Percentiles rank a stretch among this genome's conserved stretches.
These are phyloP conservation scores for Mergus octosetaceus DNA, from an alignment of 2,797 vertebrate species.

Conservation along the genomic window DNA sequence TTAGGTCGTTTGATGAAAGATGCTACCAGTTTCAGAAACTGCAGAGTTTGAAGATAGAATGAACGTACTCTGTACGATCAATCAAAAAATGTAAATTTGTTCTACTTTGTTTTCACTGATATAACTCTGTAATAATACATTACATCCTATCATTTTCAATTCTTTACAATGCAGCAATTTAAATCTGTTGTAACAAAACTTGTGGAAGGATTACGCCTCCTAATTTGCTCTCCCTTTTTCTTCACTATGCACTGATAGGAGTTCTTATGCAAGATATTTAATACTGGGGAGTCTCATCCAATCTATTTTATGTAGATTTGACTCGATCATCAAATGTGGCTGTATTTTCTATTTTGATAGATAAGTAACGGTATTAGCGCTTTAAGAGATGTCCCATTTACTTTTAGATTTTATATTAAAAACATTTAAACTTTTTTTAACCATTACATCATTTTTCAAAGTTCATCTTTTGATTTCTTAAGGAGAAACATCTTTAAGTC, in stretches of 20 bases:
- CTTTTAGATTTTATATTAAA: background rate
- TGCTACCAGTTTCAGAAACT: background rate
- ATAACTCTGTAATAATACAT: background rate
- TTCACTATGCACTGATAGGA: background rate
- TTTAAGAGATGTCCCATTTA: background rate
- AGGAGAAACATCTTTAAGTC: background rate
- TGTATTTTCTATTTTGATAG: background rate
- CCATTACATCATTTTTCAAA: fast-evolving
- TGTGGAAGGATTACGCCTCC: background rate
- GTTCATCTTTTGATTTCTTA: background rate
- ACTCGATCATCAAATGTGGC: background rate
- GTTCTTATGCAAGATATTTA: background rate
- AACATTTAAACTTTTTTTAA: background rate
- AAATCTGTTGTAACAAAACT: background rate
- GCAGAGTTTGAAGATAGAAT: background rate
- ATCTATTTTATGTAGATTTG: background rate
- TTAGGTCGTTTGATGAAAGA: background rate
- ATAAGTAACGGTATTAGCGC: background rate
- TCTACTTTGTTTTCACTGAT: background rate
- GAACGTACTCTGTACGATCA: background rate
- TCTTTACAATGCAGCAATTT: background rate
- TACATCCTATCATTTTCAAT: background rate
- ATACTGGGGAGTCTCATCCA: background rate
- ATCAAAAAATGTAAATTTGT: background rate
- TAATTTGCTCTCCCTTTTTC: background rate